Evolutionary conservation across 37 sponge, comb jelly and placozoan genomes (phyloP), one percentile per base, ranked within the genome.

Genomic region (Geodia barretti): DNA sequence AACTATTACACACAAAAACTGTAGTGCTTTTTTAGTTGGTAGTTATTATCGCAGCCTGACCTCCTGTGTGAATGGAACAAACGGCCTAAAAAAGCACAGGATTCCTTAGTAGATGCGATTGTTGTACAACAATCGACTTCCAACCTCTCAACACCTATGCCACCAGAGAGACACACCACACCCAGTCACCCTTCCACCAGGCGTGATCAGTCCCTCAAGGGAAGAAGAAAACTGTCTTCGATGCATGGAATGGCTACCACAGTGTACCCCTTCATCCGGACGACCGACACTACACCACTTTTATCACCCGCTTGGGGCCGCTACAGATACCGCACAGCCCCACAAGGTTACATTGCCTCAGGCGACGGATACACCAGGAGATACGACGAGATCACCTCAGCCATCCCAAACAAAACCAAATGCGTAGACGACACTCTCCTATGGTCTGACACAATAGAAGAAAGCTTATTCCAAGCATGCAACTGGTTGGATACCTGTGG

Each of bases 261-360:
- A 82, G 84, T 24, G 77, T 76, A 63, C 83, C 83, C 34, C 75
- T 84, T 20, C 69, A 75, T 62, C 76, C 76, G 3, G 77, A 84
- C 39, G 77, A 84, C 39, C 30, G 77, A 60, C 84, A 84, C 75
- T 65, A 33, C 41, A 84, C 84, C 29, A 84, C 84, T 20, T 73
- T 82, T 67, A 82, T 82, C 54, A 82, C 83, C 58, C 75, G n/a
- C 83, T 33, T 81, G 82, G 83, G 83, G 83, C 19, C 39, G 83
- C 5, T 82, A 82, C 83, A 64, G 75, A 38, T 82, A 73, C 31
- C 30, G 70, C 28, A 83, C 83, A 60, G 82, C 82, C 78, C 82
- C 83, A 1, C 83, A 82, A 74, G 83, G 83, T 64, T 84, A 84
- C 62, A 84, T 84, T 35, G 84, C 77, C 70, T 72, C 76, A 84